A percentile compares a stretch with the other conserved stretches of the same genome.
These are phyloP conservation scores for Myotis davidii DNA, from an alignment of 2,113 vertebrate species.

Conservation along the genomic window DNA sequence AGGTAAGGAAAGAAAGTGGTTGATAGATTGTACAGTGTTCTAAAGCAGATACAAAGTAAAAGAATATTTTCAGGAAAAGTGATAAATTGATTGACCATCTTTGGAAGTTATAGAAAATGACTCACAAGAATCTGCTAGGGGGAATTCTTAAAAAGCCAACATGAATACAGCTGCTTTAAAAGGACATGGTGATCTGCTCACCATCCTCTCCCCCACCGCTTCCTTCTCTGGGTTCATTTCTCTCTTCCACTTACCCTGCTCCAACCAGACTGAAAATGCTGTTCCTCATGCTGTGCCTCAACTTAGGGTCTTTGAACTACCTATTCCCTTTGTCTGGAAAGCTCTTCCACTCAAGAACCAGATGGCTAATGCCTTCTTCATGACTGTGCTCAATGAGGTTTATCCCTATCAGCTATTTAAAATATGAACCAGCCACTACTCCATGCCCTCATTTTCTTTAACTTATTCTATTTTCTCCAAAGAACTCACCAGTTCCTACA, in stretches of 20 bases:
- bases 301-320: not conserved
- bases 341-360: not conserved
- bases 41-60: not conserved
- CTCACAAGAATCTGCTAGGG: not conserved
- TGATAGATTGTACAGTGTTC: not conserved
- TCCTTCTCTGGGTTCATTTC: not conserved
- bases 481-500: not conserved
- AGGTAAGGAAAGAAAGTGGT: not conserved
- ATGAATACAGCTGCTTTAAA: not conserved
- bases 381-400: not conserved
- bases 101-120: not conserved
- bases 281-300: not conserved
- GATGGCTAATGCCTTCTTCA: not conserved
- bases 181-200: not conserved
- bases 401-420: not conserved
- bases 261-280: not conserved
- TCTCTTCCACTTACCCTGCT: not conserved
- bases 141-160: not conserved
- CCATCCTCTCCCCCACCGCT: not conserved
- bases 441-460: not conserved
- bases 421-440: not conserved
- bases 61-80: not conserved
- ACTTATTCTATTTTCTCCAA: not conserved
- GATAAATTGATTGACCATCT: not conserved
- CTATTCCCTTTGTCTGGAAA: not conserved